Evolutionary conservation across 2,888 invertebrate genomes (phyloP).

Genomic region (Siphlonurus alternatus): DNA sequence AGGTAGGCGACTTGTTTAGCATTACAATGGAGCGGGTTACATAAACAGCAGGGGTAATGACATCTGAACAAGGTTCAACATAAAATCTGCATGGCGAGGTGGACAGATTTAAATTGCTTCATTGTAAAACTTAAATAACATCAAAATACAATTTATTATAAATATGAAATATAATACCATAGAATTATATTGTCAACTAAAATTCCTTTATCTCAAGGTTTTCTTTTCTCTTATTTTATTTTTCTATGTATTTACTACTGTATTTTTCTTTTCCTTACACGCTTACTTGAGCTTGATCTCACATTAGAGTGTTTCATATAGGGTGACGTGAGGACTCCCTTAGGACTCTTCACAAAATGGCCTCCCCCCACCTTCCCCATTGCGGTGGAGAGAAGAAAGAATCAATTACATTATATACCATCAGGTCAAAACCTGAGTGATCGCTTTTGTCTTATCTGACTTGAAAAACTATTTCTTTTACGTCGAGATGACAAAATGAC

Average conservation of each 20-base stretch:
- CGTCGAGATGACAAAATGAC: not conserved
- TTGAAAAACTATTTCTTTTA: not conserved
- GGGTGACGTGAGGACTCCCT: not conserved
- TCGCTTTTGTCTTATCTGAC: not conserved
- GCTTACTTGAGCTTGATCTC: not conserved
- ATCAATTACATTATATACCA: not conserved
- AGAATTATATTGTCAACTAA: too few relatives aligned
- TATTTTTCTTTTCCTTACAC: not conserved
- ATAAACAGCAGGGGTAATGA: too few relatives aligned
- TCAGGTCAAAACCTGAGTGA: not conserved
- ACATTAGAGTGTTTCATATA: not conserved
- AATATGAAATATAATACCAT: too few relatives aligned
- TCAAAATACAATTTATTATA: too few relatives aligned
- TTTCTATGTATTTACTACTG: not conserved
- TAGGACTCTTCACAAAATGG: not conserved
- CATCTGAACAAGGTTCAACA: too few relatives aligned
- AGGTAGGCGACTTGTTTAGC: too few relatives aligned
- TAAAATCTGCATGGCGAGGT: too few relatives aligned
- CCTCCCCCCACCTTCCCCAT: not conserved
- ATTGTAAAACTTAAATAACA: too few relatives aligned
- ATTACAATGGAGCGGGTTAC: too few relatives aligned
- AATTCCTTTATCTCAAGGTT: too few relatives aligned
- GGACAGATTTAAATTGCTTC: too few relatives aligned
- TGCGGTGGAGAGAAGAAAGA: not conserved
- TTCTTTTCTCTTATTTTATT: not conserved